These are phyloP conservation scores for Halictus rubicundus DNA, from an alignment of 1,140 invertebrate species.

Conservation along the genomic window DNA sequence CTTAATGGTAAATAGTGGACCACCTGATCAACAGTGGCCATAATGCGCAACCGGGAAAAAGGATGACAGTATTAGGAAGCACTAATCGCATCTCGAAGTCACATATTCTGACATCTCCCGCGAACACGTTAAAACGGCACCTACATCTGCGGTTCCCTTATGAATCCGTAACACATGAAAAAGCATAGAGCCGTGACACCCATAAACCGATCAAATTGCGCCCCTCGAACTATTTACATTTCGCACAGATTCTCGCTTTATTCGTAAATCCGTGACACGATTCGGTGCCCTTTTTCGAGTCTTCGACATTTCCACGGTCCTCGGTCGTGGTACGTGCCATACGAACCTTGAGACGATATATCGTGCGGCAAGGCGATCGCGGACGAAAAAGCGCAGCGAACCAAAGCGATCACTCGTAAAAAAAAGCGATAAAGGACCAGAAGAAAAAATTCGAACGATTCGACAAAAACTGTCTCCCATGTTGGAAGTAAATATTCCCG, in stretches of 20 bases:
- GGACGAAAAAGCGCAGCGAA: background rate
- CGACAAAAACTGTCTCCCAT: conserved; percentile 26
- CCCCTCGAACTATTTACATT: conserved; percentile 7
- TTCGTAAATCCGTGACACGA: conserved; percentile 45
- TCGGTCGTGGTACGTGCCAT: conserved; percentile 61
- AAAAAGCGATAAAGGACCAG: conserved; percentile 10
- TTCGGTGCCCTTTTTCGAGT: conserved; percentile 5
- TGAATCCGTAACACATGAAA: background rate
- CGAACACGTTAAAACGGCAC: too few relatives aligned
- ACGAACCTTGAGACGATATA: conserved; percentile 66
- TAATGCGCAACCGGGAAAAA: too few relatives aligned
- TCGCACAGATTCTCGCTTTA: background rate
- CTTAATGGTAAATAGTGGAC: too few relatives aligned
- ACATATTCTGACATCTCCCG: too few relatives aligned
- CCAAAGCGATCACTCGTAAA: background rate
- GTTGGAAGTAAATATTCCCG: conserved; percentile 59
- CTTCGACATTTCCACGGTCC: conserved; percentile 71
- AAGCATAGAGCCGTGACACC: background rate
- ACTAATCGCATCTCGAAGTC: too few relatives aligned
- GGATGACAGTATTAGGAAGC: too few relatives aligned
- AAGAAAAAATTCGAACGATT: conserved; percentile 27
- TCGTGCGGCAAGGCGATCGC: conserved; percentile 29
- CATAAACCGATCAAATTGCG: background rate
- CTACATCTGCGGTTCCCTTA: too few relatives aligned
- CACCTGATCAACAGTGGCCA: too few relatives aligned